phyloP scores from a whole-genome alignment of 2,797 vertebrate genomes.

The Acridotheres tristis region DNA sequence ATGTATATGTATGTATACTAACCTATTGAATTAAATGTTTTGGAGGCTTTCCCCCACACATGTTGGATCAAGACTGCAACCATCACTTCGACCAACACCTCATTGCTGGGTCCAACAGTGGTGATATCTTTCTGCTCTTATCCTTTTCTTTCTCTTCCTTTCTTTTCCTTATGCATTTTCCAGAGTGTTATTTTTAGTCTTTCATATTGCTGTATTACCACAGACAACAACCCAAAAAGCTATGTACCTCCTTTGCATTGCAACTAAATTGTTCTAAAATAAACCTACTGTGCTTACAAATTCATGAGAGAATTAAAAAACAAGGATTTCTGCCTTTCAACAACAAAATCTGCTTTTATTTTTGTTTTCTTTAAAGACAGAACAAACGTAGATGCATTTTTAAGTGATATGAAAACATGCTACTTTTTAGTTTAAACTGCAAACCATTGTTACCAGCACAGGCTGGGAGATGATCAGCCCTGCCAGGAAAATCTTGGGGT shows the following conservation, averaged over 20 bases:
- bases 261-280: not conserved
- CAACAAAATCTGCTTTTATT: not conserved
- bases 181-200: not conserved
- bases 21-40: not conserved
- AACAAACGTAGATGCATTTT: not conserved
- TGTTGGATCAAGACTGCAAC: not conserved
- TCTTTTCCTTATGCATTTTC: not conserved
- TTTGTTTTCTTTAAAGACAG: not conserved
- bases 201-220: not conserved
- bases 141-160: not conserved
- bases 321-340: not conserved
- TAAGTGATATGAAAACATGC: not conserved
- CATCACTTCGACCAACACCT: rapidly evolving
- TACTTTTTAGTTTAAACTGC: not conserved
- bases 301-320: not conserved
- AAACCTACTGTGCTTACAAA: not conserved
- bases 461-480: not conserved
- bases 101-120: rapidly evolving
- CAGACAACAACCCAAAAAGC: not conserved
- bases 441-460: rapidly evolving
- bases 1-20: no score
- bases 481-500: not conserved
- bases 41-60: not conserved
- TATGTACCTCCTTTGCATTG: not conserved
- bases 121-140: not conserved